Conservation (phyloP, 2,113 vertebrate species). For the Gasterosteus aculeatus region DNA sequence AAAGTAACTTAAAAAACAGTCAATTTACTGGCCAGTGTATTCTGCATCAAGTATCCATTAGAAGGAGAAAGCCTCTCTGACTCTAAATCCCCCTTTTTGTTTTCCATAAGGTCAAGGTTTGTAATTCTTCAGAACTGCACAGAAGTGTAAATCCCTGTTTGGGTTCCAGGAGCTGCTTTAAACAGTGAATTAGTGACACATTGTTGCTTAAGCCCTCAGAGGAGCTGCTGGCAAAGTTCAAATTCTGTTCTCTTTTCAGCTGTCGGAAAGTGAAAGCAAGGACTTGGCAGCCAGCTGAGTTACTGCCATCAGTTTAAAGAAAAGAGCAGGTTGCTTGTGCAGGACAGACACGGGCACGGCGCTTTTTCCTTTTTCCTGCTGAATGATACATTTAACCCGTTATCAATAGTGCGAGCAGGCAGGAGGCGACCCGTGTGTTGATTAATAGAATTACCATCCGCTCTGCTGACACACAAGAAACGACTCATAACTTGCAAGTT, state of each 20-base stretch:
- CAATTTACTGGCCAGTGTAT: neutral
- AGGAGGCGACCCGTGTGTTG: conserved; percentile 59
- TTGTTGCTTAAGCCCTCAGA: conserved; percentile 39
- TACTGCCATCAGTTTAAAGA: conserved; percentile 22
- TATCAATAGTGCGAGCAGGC: conserved; percentile 54
- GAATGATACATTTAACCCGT: conserved; percentile 45
- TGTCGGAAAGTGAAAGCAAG: conserved; percentile 18
- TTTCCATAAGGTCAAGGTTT: conserved; percentile 10
- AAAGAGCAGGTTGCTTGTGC: conserved; percentile 37
- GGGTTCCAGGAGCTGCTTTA: conserved; percentile 8
- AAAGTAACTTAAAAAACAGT: neutral
- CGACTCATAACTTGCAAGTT: conserved; percentile 58
- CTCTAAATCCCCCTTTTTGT: neutral
- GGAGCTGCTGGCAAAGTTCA: conserved; percentile 24
- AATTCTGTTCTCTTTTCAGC: conserved; percentile 21
- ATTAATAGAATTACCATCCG: conserved; percentile 71
- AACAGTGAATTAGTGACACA: conserved; percentile 21
- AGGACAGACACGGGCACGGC: conserved; percentile 12
- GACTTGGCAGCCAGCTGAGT: conserved; percentile 27
- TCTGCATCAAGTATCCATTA: conserved; percentile 8
- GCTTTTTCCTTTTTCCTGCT: conserved; percentile 27
- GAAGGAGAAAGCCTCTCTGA: neutral
- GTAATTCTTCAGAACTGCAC: neutral
- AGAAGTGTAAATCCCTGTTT: conserved; percentile 13
- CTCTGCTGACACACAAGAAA: conserved; percentile 63